Percentiles rank a stretch among this genome's conserved stretches.
phyloP scores from a whole-genome alignment of 2,113 vertebrate genomes.

The Boleophthalmus pectinirostris region DNA sequence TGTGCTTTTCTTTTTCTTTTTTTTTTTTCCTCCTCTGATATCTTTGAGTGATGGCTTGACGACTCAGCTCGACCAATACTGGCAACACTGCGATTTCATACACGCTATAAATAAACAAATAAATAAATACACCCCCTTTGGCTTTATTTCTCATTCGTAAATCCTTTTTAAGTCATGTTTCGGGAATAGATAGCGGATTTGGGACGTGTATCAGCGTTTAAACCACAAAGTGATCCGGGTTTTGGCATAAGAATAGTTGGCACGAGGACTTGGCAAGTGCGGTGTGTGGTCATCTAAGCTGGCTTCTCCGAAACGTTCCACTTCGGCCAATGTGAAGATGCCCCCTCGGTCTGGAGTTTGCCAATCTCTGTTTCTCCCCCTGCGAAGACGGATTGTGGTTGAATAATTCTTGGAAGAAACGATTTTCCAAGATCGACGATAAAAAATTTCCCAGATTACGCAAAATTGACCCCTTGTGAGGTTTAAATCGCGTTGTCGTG shows the following conservation, averaged over 20 bases:
- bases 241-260: background rate
- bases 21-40: no score
- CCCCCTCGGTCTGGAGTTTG: conserved; percentile 4
- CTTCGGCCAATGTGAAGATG: background rate
- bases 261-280: background rate
- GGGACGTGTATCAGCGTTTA: background rate
- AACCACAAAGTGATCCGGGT: background rate
- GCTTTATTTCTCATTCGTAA: background rate
- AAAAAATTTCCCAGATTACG: no score
- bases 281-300: background rate
- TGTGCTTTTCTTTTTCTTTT: conserved; percentile 46
- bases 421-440: no score
- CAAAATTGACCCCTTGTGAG: no score
- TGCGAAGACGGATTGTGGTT: background rate
- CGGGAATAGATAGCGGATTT: background rate
- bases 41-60: conserved; percentile 60
- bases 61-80: conserved; percentile 33
- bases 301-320: background rate
- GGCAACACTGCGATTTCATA: background rate
- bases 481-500: no score
- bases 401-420: background rate
- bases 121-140: background rate
- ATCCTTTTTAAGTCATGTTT: background rate
- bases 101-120: background rate
- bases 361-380: conserved; percentile 4